Evolutionary conservation across 2,888 invertebrate species (phyloP), one percentile per base, ranked within the genome.

Genomic region (Abscondita cerata): DNA sequence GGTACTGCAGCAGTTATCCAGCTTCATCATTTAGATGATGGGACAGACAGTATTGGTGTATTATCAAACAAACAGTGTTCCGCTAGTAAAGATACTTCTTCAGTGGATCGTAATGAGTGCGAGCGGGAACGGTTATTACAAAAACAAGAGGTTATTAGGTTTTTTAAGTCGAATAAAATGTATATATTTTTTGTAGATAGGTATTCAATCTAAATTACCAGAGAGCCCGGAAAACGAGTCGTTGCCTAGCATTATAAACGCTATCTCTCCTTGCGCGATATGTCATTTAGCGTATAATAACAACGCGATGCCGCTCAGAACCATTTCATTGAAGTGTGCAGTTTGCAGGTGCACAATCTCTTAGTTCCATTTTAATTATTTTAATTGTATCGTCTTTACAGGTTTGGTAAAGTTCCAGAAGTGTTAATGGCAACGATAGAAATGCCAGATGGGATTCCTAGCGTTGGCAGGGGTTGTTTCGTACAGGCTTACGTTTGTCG

Each of bases 1-100:
- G 98, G 98, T 0, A 98, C 98, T 0, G 98, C 97, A 1, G 97
- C 96, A 0, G 89, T 94, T 13, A 92, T 89, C 58, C 87, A 86
- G 71, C 83, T 86, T 73, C 82, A 85, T 33, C 84, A 83, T 59
- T 75, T 78, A 11, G 82, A 73, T 8, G 76, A 76, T 64, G 53
- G 62, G 36, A 73, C 69, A 5, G 76, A 78, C 51, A 66, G 65
- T 46, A 40, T 75, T 47, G 67, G 70, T 41, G 71, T 69, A 38
- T 62, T 75, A 54, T 72, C 74, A 15, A 56, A 68, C 41, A 75
- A 73, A 67, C 55, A 66, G 1, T 66, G 69, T 56, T 60, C 57
- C 46, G 62, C 52, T 46, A 68, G 66, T 55, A 76, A 76, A 65
- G 80, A 81, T 38, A 72, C 78, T 15, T 82, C 84, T 4, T 84